These are phyloP conservation scores for Rhingia rostrata DNA, from an alignment of 2,888 invertebrate genomes.

Conservation along the genomic window DNA sequence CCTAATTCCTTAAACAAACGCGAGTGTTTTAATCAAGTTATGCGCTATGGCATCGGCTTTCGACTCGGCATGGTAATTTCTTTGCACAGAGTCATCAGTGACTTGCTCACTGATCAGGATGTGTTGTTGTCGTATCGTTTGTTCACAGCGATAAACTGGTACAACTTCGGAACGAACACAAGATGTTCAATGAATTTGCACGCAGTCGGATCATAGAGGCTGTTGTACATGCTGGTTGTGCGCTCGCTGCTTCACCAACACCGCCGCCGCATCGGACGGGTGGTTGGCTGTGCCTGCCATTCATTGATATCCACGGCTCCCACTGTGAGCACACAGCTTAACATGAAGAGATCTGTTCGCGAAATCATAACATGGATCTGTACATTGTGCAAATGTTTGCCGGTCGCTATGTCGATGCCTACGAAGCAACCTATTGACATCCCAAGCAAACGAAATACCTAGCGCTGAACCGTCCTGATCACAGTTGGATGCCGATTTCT, in stretches of 20 bases:
- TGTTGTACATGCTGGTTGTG: constrained; percentile 65
- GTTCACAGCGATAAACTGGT: constrained; percentile 75
- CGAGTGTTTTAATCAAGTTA: neutral
- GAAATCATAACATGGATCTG: constrained; percentile 77
- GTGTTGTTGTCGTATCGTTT: constrained; percentile 72
- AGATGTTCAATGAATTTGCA: constrained; percentile 74
- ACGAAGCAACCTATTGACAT: constrained; percentile 74
- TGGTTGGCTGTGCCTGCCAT: constrained; percentile 59
- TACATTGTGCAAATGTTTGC: constrained; percentile 75
- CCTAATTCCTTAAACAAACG: constrained; percentile 20
- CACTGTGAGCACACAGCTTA: constrained; percentile 75
- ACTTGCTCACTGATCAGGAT: constrained; percentile 66
- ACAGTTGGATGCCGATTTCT: constrained; percentile 76
- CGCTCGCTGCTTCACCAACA: constrained; percentile 22
- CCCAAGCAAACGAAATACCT: constrained; percentile 62
- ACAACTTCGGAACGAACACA: constrained; percentile 67
- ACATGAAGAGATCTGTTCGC: constrained; percentile 77
- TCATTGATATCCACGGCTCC: constrained; percentile 72
- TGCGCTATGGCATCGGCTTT: neutral
- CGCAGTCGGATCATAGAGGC: constrained; percentile 71
- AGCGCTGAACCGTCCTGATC: constrained; percentile 66
- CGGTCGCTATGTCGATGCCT: constrained; percentile 70
- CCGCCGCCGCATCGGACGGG: constrained; percentile 28
- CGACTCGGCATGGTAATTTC: constrained; percentile 10
- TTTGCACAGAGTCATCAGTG: constrained; percentile 27